Evolutionary conservation across 2,888 invertebrate species (phyloP).

Genomic region (Drosophila barbarae): DNA sequence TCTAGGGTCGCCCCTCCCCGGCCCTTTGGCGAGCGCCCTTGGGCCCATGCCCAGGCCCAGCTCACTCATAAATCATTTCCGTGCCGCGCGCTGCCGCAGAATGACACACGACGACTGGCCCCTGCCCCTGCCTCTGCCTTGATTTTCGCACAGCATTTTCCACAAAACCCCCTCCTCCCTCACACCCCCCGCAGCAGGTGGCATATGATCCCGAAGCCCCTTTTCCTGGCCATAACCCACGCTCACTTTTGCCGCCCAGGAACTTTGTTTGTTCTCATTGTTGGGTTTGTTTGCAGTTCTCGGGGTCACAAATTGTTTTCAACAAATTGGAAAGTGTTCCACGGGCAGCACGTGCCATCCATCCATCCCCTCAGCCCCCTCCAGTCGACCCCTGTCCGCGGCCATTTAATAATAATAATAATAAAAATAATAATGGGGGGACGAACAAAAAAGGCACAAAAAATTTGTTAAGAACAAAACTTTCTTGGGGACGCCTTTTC

Average conservation of each 20-base stretch:
- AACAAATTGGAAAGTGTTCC: constrained; percentile 75
- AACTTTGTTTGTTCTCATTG: constrained; percentile 50
- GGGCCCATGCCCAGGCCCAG: constrained; percentile 17
- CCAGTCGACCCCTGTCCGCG: constrained; percentile 40
- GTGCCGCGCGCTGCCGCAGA: constrained; percentile 69
- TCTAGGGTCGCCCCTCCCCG: constrained; percentile 18
- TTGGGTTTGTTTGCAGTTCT: constrained; percentile 51
- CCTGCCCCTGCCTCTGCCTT: neutral
- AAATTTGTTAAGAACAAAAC: constrained; percentile 54
- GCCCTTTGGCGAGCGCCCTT: constrained; percentile 9
- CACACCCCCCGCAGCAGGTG: constrained; percentile 29
- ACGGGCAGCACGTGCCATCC: constrained; percentile 63
- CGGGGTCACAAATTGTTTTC: constrained; percentile 71
- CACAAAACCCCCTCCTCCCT: neutral
- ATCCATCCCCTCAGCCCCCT: constrained; percentile 8
- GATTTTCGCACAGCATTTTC: constrained; percentile 11
- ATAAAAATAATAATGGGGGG: constrained; percentile 56
- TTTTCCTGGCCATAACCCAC: constrained; percentile 15
- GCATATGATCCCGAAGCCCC: constrained; percentile 40
- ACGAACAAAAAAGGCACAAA: neutral
- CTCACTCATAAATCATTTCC: constrained; percentile 67
- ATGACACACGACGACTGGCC: constrained; percentile 60
- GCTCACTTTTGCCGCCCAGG: neutral
- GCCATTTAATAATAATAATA: constrained; percentile 68
- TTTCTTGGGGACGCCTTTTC: constrained; percentile 58